Conservation (phyloP, 2,113 vertebrate genomes). For the Hydropotes inermis region DNA sequence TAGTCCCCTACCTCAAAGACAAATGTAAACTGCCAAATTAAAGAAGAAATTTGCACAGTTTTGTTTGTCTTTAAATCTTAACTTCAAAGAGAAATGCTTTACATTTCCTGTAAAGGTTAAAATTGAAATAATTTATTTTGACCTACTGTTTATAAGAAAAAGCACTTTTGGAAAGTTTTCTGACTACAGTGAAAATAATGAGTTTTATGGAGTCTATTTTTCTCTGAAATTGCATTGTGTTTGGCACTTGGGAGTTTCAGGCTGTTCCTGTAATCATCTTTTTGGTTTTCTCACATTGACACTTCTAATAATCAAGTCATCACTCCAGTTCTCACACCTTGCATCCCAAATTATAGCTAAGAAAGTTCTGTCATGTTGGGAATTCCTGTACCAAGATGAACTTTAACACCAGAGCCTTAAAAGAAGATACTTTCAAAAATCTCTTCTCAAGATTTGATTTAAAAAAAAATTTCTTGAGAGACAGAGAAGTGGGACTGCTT, state of each 20-base stretch:
- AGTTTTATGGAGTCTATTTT: not conserved
- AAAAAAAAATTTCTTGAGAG: not conserved
- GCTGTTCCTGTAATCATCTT: not conserved
- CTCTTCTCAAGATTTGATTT: not conserved
- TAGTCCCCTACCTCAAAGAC: not conserved
- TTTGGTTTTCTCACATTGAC: not conserved
- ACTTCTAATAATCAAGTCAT: not conserved
- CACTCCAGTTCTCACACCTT: slow-evolving; percentile 1
- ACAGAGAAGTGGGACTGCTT: not conserved
- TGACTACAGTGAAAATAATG: not conserved
- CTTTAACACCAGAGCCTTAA: not conserved
- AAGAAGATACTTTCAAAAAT: not conserved
- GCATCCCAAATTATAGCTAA: not conserved
- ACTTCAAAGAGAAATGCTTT: not conserved
- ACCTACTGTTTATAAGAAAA: not conserved
- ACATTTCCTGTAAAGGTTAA: not conserved
- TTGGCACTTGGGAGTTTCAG: not conserved
- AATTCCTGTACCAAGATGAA: not conserved
- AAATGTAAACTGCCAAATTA: slow-evolving; percentile 1
- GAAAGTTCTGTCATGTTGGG: not conserved
- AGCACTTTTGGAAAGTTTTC: not conserved
- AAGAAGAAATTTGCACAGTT: not conserved
- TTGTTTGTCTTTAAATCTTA: not conserved
- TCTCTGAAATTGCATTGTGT: not conserved
- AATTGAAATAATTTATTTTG: slow-evolving; percentile 3